Conservation (phyloP, 2,888 invertebrate genomes). For the Drosophila borealis region DNA sequence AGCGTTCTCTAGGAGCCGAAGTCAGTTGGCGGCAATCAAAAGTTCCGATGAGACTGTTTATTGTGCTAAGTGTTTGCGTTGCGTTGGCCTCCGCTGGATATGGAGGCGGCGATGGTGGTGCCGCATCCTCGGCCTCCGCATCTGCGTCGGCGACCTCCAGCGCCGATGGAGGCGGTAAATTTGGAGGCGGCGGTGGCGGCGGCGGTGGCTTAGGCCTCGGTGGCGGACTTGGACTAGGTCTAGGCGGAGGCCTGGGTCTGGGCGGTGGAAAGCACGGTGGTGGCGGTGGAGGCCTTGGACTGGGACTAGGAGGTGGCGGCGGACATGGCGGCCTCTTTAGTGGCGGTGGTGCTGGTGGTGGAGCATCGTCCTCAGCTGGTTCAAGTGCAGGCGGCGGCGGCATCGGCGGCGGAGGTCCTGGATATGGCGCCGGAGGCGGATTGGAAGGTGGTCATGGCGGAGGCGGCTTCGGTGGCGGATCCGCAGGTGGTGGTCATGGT, state of each 20-base stretch:
- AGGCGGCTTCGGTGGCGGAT: constrained; percentile 24
- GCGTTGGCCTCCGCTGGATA: constrained; percentile 67
- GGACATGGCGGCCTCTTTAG: constrained; percentile 21
- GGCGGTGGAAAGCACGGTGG: constrained; percentile 39
- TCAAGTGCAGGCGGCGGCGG: constrained; percentile 22
- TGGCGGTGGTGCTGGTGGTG: constrained; percentile 25
- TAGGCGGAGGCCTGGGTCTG: constrained; percentile 32
- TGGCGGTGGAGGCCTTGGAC: constrained; percentile 32
- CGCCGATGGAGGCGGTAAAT: constrained; percentile 35
- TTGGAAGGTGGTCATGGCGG: constrained; percentile 20
- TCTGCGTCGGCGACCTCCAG: constrained; percentile 49
- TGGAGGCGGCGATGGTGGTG: constrained; percentile 53
- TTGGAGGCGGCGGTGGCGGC: constrained; percentile 31
- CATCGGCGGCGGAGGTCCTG: constrained; percentile 24
- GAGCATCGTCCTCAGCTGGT: constrained; percentile 12
- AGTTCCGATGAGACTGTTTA: constrained; percentile 74
- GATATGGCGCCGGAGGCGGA: constrained; percentile 16
- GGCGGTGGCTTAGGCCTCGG: constrained; percentile 23
- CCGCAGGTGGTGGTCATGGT: constrained; percentile 16
- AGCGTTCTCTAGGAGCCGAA: constrained; percentile 34
- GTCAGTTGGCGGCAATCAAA: constrained; percentile 57
- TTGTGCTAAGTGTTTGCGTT: constrained; percentile 71
- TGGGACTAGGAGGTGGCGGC: constrained; percentile 20
- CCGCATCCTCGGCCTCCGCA: constrained; percentile 42
- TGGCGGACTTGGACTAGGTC: constrained; percentile 37